phyloP scores from a whole-genome alignment of 2,113 vertebrate genomes.

The Uria lomvia region DNA sequence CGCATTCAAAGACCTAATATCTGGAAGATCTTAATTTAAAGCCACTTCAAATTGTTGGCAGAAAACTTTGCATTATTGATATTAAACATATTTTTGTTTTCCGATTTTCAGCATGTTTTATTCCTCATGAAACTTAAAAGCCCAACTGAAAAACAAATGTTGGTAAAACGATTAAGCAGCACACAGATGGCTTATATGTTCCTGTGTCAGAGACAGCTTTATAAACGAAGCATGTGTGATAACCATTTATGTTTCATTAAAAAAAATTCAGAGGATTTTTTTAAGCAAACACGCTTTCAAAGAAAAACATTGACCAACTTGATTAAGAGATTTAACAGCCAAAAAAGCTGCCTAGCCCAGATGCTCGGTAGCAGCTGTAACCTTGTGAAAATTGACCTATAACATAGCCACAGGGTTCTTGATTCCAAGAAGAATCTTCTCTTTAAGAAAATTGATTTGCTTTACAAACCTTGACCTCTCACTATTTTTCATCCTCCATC shows the following conservation, averaged over 20 bases:
- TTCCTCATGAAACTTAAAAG: background rate
- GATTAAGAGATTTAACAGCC: slow-evolving; percentile 15
- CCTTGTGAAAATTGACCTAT: slow-evolving; percentile 65
- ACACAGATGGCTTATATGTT: slow-evolving; percentile 41
- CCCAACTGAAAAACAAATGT: slow-evolving; percentile 20
- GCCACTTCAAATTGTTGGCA: background rate
- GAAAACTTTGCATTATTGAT: background rate
- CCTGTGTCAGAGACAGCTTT: slow-evolving; percentile 25
- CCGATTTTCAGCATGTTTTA: background rate
- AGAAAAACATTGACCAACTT: background rate
- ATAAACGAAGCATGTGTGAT: slow-evolving; percentile 23
- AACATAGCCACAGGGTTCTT: slow-evolving; percentile 62
- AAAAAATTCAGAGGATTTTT: background rate
- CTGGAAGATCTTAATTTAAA: background rate
- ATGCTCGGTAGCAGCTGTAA: slow-evolving; percentile 58
- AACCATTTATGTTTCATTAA: background rate
- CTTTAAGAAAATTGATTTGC: slow-evolving; percentile 67
- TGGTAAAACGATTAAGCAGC: slow-evolving; percentile 11
- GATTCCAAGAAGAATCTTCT: slow-evolving; percentile 60
- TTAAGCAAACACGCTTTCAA: slow-evolving; percentile 5
- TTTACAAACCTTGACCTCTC: slow-evolving; percentile 51
- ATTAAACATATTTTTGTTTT: slow-evolving; percentile 26
- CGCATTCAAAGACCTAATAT: background rate
- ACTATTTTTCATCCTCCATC: slow-evolving; percentile 55
- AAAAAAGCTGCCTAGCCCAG: slow-evolving; percentile 11